Conservation (phyloP, 2,888 invertebrate genomes). For the Sphaerophoria rueppellii region DNA sequence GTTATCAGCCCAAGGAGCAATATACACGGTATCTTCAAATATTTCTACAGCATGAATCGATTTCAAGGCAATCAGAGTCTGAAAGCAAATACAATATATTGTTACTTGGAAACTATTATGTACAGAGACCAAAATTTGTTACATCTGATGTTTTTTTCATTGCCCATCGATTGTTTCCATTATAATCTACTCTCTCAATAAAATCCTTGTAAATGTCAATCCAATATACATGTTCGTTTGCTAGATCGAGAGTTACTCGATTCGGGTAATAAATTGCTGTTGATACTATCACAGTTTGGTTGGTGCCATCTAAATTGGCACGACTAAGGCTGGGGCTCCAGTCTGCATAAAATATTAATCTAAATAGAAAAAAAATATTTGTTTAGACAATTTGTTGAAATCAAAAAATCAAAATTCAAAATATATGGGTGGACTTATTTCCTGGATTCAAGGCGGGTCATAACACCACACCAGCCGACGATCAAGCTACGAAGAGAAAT, state of each 20-base stretch:
- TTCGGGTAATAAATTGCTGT: constrained; percentile 90
- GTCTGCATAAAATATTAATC: constrained; percentile 90
- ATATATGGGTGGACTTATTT: too few species aligned
- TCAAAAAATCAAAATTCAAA: not conserved
- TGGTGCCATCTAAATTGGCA: constrained; percentile 86
- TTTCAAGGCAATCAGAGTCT: constrained; percentile 79
- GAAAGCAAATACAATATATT: constrained; percentile 62
- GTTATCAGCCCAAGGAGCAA: constrained; percentile 88
- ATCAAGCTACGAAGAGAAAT: too few species aligned
- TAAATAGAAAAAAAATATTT: constrained; percentile 75
- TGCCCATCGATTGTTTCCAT: constrained; percentile 85
- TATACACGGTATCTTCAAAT: constrained; percentile 89
- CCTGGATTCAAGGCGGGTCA: too few species aligned
- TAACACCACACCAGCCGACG: too few species aligned
- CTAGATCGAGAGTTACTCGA: constrained; percentile 88
- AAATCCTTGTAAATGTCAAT: constrained; percentile 91
- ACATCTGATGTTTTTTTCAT: constrained; percentile 80
- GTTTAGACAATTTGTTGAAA: too few species aligned
- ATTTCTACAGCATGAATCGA: constrained; percentile 87
- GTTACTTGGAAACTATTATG: too few species aligned
- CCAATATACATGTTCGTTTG: constrained; percentile 89
- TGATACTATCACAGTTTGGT: constrained; percentile 84
- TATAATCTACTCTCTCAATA: constrained; percentile 90
- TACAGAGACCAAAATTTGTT: constrained; percentile 25
- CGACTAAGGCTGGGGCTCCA: constrained; percentile 87